Evolutionary conservation across 1,140 invertebrate genomes (phyloP).

Genomic region (Brachionus plicatilis): DNA sequence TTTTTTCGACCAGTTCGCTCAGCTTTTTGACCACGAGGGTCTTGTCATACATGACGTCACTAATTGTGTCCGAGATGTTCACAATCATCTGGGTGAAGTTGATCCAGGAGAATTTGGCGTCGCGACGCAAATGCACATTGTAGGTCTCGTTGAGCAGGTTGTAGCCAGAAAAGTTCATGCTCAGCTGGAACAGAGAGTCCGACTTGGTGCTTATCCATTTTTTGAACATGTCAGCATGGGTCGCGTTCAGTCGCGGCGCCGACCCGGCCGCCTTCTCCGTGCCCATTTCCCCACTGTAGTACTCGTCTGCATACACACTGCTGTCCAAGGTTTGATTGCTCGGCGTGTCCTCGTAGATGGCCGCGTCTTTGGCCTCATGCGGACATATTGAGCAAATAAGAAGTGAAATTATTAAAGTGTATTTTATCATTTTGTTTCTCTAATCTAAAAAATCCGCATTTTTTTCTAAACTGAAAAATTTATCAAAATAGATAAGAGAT

Average conservation of each 20-base stretch:
- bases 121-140: neutral
- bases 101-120: conserved; percentile 31
- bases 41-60: conserved; percentile 34
- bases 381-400: neutral
- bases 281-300: neutral
- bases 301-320: neutral
- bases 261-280: neutral
- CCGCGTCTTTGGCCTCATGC: neutral
- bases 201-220: conserved; percentile 11
- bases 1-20: conserved; percentile 9
- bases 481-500: neutral
- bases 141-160: conserved; percentile 28
- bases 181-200: neutral
- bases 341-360: neutral
- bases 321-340: neutral
- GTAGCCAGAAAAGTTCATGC: conserved; percentile 22
- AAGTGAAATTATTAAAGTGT: neutral
- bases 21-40: conserved; percentile 9
- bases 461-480: neutral
- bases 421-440: neutral
- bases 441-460: neutral
- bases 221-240: conserved; percentile 5
- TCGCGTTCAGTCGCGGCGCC: neutral
- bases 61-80: conserved; percentile 21
- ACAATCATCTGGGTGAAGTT: conserved; percentile 39